A percentile compares a stretch with the other conserved stretches of the same genome.
Conservation (phyloP, 2,113 vertebrate species). For the Falcunculus frontatus region DNA sequence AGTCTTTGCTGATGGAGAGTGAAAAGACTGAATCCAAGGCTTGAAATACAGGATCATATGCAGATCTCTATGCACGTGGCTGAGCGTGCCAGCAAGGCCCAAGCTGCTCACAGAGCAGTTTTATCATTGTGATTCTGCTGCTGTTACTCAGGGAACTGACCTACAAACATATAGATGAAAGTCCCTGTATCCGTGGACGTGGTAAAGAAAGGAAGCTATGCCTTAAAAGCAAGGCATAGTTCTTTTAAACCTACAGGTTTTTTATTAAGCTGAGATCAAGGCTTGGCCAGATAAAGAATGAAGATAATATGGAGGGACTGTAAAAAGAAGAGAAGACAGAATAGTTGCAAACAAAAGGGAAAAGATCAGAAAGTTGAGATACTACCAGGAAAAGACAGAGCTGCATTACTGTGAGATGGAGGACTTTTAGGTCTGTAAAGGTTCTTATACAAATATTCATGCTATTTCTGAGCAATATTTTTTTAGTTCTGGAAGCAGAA, state of each 20-base stretch:
- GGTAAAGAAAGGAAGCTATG: background rate
- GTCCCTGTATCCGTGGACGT: background rate
- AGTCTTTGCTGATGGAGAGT: conserved; percentile 44
- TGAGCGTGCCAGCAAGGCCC: background rate
- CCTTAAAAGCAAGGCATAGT: background rate
- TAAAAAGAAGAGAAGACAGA: background rate
- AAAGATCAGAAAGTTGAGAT: background rate
- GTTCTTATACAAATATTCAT: background rate
- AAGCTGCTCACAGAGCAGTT: background rate
- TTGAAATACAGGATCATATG: background rate
- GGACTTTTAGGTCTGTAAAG: background rate
- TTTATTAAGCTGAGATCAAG: background rate
- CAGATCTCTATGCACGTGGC: accelerated
- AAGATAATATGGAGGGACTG: background rate
- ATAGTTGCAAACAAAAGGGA: background rate
- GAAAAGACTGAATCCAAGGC: background rate
- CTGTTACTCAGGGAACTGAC: background rate
- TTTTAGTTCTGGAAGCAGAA: background rate
- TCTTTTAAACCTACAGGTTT: background rate
- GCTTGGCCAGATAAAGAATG: background rate
- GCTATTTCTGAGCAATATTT: background rate
- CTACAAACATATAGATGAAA: background rate
- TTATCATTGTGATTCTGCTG: background rate
- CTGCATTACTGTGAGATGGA: background rate
- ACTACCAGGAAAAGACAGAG: background rate